Percentiles rank a stretch among this genome's conserved stretches.
Conservation (phyloP, 2,113 vertebrate species). For the Lonchura striata region DNA sequence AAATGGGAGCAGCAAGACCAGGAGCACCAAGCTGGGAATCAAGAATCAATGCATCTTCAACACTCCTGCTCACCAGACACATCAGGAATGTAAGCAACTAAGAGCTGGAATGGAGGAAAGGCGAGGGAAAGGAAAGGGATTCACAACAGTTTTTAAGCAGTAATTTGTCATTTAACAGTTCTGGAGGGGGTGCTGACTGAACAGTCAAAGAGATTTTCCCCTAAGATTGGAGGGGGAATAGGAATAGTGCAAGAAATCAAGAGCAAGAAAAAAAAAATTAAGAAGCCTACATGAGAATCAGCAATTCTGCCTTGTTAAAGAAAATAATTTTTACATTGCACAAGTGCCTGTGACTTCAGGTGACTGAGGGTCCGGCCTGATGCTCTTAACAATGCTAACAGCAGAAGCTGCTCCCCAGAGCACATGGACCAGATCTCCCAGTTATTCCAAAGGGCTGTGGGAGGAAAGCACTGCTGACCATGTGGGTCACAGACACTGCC, state of each 20-base stretch:
- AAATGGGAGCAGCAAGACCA: background rate
- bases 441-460: rapidly evolving
- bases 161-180: background rate
- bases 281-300: background rate
- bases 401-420: background rate
- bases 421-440: rapidly evolving
- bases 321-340: background rate
- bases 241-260: background rate
- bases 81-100: background rate
- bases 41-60: background rate
- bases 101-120: background rate
- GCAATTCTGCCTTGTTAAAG: background rate
- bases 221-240: background rate
- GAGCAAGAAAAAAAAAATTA: background rate
- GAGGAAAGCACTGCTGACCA: background rate
- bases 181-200: background rate
- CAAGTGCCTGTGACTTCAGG: background rate
- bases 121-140: background rate
- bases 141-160: background rate
- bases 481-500: background rate
- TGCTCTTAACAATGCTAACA: background rate
- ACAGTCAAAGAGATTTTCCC: background rate
- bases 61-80: background rate
- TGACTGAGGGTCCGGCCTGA: background rate
- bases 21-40: background rate